phyloP scores from a whole-genome alignment of 2,113 vertebrate species.

The Collichthys lucidus region DNA sequence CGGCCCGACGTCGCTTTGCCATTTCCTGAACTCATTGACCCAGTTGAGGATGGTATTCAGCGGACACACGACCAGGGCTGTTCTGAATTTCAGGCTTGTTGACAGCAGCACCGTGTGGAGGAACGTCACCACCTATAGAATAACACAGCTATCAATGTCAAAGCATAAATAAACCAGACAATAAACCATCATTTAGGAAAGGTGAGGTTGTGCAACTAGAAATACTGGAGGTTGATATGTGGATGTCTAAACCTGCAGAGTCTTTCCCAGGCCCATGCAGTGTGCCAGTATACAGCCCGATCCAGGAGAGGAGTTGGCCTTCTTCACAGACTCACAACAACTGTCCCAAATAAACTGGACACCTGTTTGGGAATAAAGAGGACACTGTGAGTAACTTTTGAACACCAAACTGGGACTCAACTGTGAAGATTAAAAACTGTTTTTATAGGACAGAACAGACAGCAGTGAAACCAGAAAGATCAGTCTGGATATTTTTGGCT shows the following conservation, averaged over 20 bases:
- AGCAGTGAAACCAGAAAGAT: not conserved
- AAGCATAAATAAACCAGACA: not conserved
- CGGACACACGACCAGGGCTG: constrained; percentile 94
- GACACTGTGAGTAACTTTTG: not conserved
- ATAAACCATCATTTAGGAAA: not conserved
- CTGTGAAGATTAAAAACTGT: not conserved
- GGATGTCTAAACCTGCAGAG: constrained; percentile 89
- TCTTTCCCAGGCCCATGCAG: constrained; percentile 98
- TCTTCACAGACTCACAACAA: constrained; percentile 96
- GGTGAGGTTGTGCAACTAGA: not conserved
- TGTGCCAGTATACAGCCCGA: constrained; percentile 97
- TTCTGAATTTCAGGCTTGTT: constrained; percentile 88
- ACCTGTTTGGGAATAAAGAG: constrained; percentile 80
- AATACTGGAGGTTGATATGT: not conserved
- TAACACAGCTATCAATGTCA: constrained; percentile 5
- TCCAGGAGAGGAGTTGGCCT: constrained; percentile 90
- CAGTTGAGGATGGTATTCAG: constrained; percentile 98
- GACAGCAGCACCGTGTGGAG: constrained; percentile 92
- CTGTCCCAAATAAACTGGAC: constrained; percentile 99
- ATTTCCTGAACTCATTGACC: constrained; percentile 95
- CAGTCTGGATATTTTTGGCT: not conserved
- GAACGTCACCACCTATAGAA: constrained; percentile 93
- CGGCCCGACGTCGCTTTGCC: constrained; percentile 89
- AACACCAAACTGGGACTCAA: not conserved
- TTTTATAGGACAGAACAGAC: not conserved